Conservation (phyloP, 2,888 invertebrate genomes). For the Micropterix aruncella region DNA sequence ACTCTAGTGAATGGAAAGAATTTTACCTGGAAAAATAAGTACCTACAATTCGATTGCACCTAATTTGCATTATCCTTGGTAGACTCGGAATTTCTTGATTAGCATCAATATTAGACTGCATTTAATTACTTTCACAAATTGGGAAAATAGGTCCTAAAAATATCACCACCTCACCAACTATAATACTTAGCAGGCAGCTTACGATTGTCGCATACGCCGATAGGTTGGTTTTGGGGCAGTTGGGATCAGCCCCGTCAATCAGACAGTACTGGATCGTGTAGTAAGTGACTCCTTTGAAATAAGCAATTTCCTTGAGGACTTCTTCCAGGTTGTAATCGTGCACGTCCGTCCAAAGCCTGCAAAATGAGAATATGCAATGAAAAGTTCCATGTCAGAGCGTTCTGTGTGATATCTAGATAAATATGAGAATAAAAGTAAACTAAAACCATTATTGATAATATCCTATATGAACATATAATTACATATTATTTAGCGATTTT, state of each 20-base stretch:
- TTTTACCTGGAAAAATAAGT: neutral
- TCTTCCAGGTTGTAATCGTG: conserved; percentile 65
- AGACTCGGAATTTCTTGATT: conserved; percentile 1
- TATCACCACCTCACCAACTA: no score
- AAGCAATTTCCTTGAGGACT: conserved; percentile 55
- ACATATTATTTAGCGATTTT: no score
- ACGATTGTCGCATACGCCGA: conserved; percentile 44
- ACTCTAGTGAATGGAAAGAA: no score
- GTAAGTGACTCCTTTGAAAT: conserved; percentile 54
- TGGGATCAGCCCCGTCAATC: conserved; percentile 30
- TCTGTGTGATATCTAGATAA: no score
- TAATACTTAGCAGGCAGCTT: no score
- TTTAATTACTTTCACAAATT: no score
- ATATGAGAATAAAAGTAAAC: no score
- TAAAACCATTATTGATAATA: no score
- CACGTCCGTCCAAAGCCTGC: conserved; percentile 50
- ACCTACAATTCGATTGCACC: neutral
- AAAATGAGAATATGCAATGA: no score
- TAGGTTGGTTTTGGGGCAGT: conserved; percentile 45
- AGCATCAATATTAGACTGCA: no score
- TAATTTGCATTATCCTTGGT: neutral
- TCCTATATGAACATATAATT: no score
- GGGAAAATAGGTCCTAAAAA: neutral
- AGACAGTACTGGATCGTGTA: conserved; percentile 54
- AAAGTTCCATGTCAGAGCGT: no score